Evolutionary conservation across 2,888 invertebrate species (phyloP).

Genomic region (Pristionchus mayeri): DNA sequence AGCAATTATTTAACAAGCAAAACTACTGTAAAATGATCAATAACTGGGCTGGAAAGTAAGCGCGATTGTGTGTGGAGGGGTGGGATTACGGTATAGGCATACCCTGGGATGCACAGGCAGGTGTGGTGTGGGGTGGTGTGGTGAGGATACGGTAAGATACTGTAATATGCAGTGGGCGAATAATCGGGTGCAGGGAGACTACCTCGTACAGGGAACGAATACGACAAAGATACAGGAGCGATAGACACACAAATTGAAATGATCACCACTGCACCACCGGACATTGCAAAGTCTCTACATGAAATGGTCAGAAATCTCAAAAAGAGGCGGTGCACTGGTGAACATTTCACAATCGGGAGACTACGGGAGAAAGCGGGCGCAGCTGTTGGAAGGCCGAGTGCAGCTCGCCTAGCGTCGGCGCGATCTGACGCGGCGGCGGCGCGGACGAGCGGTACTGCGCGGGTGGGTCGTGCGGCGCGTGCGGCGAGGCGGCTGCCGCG

Average conservation of each 20-base stretch:
- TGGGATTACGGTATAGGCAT: slow-evolving; percentile 19
- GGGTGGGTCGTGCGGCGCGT: slow-evolving; percentile 1
- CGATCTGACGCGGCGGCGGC: slow-evolving; percentile 32
- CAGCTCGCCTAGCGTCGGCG: slow-evolving; percentile 34
- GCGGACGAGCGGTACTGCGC: slow-evolving; percentile 37
- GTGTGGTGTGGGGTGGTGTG: too few species aligned
- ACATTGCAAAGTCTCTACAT: neutral
- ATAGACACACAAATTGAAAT: slow-evolving; percentile 4
- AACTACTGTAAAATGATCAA: neutral
- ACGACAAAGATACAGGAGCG: neutral
- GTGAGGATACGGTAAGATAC: too few species aligned
- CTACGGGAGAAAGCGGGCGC: slow-evolving; percentile 17
- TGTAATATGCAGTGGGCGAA: slow-evolving; percentile 7
- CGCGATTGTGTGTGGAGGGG: neutral
- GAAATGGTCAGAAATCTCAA: neutral
- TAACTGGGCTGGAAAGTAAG: neutral
- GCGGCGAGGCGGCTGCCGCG: neutral
- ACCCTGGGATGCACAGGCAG: neutral
- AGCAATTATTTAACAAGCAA: neutral
- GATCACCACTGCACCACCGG: slow-evolving; percentile 1
- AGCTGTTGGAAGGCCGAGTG: slow-evolving; percentile 23
- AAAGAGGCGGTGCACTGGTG: slow-evolving; percentile 25
- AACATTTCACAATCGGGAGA: slow-evolving; percentile 44
- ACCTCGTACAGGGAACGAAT: neutral
- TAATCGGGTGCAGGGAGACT: neutral